Conservation (phyloP, 2,888 invertebrate species). For the Eupithecia exiguata region DNA sequence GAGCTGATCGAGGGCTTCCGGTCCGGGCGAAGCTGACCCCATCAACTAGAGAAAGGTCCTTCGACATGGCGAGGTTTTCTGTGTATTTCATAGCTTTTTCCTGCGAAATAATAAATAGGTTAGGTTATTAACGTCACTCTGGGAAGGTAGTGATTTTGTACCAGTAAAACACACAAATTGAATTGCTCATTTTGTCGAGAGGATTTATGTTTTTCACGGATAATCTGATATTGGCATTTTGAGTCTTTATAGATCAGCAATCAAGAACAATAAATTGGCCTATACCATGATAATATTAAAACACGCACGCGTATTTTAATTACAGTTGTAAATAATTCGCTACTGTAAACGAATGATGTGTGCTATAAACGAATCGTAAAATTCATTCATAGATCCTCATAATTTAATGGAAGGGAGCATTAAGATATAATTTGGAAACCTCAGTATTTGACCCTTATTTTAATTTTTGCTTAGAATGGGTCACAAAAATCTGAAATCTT, state of each 20-base stretch:
- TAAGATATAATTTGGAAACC: background rate
- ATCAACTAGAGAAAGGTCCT: conserved; percentile 70
- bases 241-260: background rate
- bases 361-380: conserved; percentile 22
- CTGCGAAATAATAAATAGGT: conserved; percentile 50
- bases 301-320: conserved; percentile 20
- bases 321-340: conserved; percentile 16
- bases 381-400: conserved; percentile 12
- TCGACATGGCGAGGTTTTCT: conserved; percentile 75
- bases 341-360: too few relatives aligned
- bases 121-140: background rate
- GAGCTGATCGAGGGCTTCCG: conserved; percentile 72
- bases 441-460: background rate
- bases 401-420: background rate
- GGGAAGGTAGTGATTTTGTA: background rate
- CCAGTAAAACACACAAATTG: background rate
- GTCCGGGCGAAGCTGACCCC: conserved; percentile 74
- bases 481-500: background rate
- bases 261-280: background rate
- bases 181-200: background rate
- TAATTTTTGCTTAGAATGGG: background rate
- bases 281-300: conserved; percentile 7
- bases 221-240: background rate
- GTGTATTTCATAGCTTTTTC: conserved; percentile 80
- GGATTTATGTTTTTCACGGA: background rate